Conservation (phyloP, 2,113 vertebrate genomes). For the Passer domesticus region DNA sequence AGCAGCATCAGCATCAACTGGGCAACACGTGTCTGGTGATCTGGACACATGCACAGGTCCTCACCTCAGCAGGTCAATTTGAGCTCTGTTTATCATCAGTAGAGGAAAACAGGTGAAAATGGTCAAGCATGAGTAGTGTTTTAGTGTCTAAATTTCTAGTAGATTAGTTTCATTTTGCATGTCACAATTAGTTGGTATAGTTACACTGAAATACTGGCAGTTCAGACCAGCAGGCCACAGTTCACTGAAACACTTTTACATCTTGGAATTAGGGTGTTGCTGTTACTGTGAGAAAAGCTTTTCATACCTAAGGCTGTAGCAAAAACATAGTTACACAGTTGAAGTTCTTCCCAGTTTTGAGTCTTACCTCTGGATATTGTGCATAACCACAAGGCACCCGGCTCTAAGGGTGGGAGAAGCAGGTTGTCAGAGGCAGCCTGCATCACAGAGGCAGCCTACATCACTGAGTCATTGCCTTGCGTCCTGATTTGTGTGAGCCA, state of each 20-base stretch:
- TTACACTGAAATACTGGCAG: not conserved
- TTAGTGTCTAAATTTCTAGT: not conserved
- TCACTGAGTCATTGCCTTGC: fast-evolving
- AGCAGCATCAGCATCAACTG: too few species aligned
- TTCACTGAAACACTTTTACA: not conserved
- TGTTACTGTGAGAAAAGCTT: not conserved
- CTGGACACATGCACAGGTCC: not conserved
- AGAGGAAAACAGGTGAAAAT: not conserved
- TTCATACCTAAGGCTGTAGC: not conserved
- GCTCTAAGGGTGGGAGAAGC: not conserved
- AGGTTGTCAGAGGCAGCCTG: not conserved
- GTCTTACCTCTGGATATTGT: too few species aligned
- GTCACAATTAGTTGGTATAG: not conserved
- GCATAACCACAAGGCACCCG: not conserved
- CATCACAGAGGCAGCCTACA: not conserved
- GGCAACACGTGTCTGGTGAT: not conserved
- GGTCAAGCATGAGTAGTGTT: not conserved
- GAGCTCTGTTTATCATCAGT: not conserved
- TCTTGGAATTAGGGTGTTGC: not conserved
- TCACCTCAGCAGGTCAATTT: not conserved
- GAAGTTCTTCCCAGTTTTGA: not conserved
- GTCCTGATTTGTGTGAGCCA: not conserved
- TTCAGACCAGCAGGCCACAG: not conserved
- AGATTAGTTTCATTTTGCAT: not conserved
- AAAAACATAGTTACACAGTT: not conserved